These are phyloP conservation scores for Drosophila mayri DNA, from an alignment of 1,140 invertebrate genomes.

Conservation along the genomic window DNA sequence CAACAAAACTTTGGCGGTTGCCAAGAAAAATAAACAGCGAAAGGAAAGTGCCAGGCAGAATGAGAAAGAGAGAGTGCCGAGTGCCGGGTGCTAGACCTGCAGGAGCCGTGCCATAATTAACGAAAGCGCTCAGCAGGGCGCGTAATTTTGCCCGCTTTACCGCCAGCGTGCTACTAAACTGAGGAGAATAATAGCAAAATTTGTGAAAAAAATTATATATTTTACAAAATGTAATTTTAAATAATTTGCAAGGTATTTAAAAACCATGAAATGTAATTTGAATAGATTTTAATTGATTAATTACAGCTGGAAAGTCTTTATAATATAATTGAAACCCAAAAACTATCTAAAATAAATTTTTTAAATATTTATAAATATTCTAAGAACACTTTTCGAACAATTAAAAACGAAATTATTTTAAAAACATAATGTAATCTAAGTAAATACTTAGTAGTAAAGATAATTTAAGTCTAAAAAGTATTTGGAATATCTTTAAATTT, in stretches of 20 bases:
- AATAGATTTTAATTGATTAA: no score
- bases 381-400: no score
- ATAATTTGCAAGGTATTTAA: not conserved
- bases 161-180: constrained; percentile 32
- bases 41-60: constrained; percentile 24
- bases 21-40: constrained; percentile 65
- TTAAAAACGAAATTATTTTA: no score
- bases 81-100: constrained; percentile 34
- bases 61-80: not conserved
- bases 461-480: not conserved
- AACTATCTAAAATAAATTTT: no score
- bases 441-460: no score
- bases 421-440: no score
- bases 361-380: no score
- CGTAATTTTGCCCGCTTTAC: constrained; percentile 69
- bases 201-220: accelerated
- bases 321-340: no score
- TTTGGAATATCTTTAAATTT: not conserved
- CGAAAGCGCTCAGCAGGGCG: constrained; percentile 79
- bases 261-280: no score
- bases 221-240: no score
- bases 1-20: constrained; percentile 80
- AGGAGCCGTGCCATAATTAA: constrained; percentile 76
- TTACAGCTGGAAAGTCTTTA: no score
- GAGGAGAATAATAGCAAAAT: not conserved